These are phyloP conservation scores for Bombyx huttoni DNA, from an alignment of 2,888 invertebrate species.

Conservation along the genomic window DNA sequence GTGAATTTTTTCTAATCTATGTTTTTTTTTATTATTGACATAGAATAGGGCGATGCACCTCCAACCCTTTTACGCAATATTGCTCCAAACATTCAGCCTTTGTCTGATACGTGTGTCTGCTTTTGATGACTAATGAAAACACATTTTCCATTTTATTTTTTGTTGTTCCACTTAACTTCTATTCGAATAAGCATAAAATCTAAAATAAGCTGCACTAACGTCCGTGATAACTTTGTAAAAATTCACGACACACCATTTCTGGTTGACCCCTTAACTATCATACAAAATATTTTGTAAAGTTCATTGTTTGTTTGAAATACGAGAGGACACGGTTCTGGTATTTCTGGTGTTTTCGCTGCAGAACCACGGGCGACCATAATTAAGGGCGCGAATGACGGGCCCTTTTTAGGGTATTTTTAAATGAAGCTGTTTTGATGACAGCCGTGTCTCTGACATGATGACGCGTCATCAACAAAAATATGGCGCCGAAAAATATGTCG, in stretches of 20 bases:
- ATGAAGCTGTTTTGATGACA: slow-evolving; percentile 26
- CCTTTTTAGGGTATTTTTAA: slow-evolving; percentile 35
- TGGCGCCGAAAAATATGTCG: neutral
- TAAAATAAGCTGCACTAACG: slow-evolving; percentile 10
- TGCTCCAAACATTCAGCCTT: slow-evolving; percentile 54
- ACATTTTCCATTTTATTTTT: slow-evolving; percentile 10
- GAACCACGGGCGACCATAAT: slow-evolving; percentile 45
- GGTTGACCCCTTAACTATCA: slow-evolving; percentile 1
- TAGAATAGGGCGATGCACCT: neutral
- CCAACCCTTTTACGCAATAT: slow-evolving; percentile 48
- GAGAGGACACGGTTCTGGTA: slow-evolving; percentile 20
- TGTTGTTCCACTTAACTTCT: slow-evolving; percentile 9
- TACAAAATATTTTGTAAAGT: neutral
- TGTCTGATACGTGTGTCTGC: slow-evolving; percentile 43
- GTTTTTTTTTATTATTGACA: too few species aligned
- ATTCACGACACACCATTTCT: neutral
- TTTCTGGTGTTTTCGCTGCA: slow-evolving; percentile 45
- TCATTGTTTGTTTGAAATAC: neutral
- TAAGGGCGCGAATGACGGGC: slow-evolving; percentile 60
- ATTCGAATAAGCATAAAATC: slow-evolving; percentile 13
- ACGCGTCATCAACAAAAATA: slow-evolving; percentile 24
- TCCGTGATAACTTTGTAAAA: slow-evolving; percentile 4
- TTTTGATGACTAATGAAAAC: slow-evolving; percentile 52
- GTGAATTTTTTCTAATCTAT: too few species aligned
- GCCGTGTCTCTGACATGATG: slow-evolving; percentile 27